phyloP scores from a whole-genome alignment of 2,113 vertebrate species.

The Cathartes aura region DNA sequence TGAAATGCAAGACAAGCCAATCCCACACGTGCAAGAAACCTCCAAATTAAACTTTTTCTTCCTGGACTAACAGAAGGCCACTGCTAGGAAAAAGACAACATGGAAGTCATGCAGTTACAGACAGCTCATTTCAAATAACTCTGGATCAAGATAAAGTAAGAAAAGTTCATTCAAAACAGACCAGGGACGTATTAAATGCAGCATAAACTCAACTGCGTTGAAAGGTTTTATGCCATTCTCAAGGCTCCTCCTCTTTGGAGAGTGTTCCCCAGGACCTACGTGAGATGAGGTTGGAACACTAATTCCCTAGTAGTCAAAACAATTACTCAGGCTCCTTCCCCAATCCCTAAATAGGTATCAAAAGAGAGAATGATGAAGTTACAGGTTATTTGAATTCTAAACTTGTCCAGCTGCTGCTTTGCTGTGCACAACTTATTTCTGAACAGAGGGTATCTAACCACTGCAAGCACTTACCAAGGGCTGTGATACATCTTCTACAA shows the following conservation, averaged over 20 bases:
- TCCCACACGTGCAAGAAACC: neutral
- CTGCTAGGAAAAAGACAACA: neutral
- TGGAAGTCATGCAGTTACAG: neutral
- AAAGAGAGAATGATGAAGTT: neutral
- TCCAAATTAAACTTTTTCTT: neutral
- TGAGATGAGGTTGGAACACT: neutral
- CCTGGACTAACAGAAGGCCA: neutral
- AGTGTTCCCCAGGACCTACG: neutral
- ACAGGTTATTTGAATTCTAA: neutral
- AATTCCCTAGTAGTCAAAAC: neutral
- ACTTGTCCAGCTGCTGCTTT: neutral
- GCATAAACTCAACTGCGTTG: neutral
- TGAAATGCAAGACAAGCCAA: neutral
- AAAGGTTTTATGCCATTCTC: neutral
- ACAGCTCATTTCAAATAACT: neutral
- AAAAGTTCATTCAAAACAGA: neutral
- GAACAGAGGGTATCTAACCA: neutral
- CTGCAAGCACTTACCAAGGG: neutral
- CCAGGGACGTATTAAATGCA: neutral
- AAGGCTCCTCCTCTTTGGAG: neutral
- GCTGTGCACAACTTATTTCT: neutral
- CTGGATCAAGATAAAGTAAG: neutral
- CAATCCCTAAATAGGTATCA: neutral
- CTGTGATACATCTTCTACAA: neutral
- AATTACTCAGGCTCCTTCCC: neutral